phyloP scores from a whole-genome alignment of 2,113 vertebrate genomes.

The Cavia porcellus region DNA sequence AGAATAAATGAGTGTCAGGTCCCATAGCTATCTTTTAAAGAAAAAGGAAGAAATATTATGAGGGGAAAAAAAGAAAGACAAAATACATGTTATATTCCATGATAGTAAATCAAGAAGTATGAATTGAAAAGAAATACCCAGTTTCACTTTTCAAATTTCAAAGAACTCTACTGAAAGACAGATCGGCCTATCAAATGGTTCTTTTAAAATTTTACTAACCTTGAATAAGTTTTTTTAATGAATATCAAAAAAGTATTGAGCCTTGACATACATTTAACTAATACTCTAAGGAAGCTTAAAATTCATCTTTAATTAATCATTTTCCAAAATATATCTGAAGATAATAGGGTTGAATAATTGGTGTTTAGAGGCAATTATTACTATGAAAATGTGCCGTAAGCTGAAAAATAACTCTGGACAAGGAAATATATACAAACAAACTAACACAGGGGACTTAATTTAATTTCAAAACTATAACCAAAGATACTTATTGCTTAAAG shows the following conservation, averaged over 20 bases:
- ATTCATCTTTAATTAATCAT: not conserved
- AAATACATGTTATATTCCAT: not conserved
- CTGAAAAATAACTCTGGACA: not conserved
- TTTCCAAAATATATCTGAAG: not conserved
- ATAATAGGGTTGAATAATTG: conserved; percentile 3
- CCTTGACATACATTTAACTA: not conserved
- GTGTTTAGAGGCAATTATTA: not conserved
- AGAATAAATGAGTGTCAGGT: conserved; percentile 1
- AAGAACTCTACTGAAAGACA: not conserved
- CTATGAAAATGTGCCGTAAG: not conserved
- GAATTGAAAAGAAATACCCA: not conserved
- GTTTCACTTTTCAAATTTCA: not conserved
- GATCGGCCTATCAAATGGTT: not conserved
- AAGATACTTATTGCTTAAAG: not conserved
- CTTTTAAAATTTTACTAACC: conserved; percentile 36
- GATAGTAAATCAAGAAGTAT: not conserved
- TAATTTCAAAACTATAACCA: not conserved
- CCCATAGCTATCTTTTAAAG: not conserved
- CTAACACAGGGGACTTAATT: not conserved
- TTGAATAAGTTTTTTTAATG: not conserved
- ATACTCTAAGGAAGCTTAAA: conserved; percentile 13
- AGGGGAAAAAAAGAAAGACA: not conserved
- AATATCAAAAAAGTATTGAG: conserved; percentile 21
- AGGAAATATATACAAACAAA: not conserved
- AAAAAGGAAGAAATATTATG: not conserved